A percentile compares a stretch with the other conserved stretches of the same genome.
phyloP scores from a whole-genome alignment of 2,113 vertebrate species.

The Etheostoma spectabile region DNA sequence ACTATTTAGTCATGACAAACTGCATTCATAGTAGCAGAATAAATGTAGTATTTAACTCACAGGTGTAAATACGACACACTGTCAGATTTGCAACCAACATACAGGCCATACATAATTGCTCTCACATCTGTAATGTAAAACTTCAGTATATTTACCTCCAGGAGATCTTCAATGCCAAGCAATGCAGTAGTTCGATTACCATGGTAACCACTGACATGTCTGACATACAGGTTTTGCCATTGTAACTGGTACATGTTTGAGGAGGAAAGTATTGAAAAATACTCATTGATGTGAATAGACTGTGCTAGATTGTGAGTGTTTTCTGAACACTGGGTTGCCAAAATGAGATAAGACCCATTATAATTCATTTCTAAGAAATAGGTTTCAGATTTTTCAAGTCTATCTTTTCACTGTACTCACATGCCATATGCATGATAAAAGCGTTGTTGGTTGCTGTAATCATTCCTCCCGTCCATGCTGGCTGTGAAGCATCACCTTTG shows the following conservation, averaged over 20 bases:
- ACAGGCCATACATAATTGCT: background rate
- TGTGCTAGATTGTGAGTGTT: background rate
- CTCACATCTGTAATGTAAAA: conserved; percentile 3
- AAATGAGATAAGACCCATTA: background rate
- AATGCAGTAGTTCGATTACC: background rate
- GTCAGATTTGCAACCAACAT: background rate
- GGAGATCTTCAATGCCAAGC: background rate
- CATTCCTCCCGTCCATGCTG: background rate
- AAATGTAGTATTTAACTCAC: background rate
- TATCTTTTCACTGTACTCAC: background rate
- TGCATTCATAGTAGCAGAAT: too few species aligned
- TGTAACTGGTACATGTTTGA: background rate
- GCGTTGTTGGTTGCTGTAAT: background rate
- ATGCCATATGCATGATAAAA: background rate
- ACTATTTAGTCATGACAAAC: background rate
- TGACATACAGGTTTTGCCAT: background rate
- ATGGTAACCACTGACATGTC: conserved; percentile 15
- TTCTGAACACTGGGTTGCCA: background rate
- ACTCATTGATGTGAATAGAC: background rate
- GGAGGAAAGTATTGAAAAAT: background rate
- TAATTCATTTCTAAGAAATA: background rate
- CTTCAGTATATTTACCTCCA: background rate
- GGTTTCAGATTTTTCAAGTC: background rate
- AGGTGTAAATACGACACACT: background rate
- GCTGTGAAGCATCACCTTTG: background rate